These are phyloP conservation scores for Falcunculus frontatus DNA, from an alignment of 2,113 vertebrate genomes.

Conservation along the genomic window DNA sequence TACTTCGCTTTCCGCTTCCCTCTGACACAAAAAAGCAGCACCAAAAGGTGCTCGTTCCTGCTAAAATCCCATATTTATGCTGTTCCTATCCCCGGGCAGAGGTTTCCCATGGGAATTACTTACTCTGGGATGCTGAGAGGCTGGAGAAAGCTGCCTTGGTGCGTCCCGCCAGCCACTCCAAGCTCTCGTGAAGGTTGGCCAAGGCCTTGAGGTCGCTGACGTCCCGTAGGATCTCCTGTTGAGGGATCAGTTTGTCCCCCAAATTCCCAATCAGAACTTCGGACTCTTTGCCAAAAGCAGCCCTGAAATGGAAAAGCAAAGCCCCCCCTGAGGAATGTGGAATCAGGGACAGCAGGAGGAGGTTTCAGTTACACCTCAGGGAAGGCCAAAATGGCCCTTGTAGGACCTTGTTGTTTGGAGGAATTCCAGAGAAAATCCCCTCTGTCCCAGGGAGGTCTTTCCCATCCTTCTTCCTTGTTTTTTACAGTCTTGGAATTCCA, in stretches of 20 bases:
- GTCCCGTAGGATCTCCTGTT: constrained; percentile 91
- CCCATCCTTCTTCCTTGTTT: not conserved
- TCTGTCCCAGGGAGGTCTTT: not conserved
- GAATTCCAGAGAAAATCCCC: not conserved
- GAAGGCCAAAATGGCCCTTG: not conserved
- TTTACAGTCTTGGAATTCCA: not conserved
- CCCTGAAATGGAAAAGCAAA: constrained; percentile 72
- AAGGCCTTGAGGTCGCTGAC: constrained; percentile 96
- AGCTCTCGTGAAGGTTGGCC: constrained; percentile 96
- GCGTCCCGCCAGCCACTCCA: constrained; percentile 92
- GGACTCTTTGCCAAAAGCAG: constrained; percentile 93
- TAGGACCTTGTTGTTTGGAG: fast-evolving
- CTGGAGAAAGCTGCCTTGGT: constrained; percentile 83
- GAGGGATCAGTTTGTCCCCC: constrained; percentile 94
- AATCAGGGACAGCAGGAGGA: no score
- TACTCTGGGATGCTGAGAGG: constrained; percentile 82
- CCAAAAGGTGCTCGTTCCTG: not conserved
- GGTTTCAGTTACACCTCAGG: not conserved
- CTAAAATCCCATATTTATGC: fast-evolving
- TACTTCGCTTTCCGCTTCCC: not conserved
- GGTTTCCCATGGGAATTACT: constrained; percentile 35
- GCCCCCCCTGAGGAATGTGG: not conserved
- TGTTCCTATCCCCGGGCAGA: not conserved
- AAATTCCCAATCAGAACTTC: constrained; percentile 97
- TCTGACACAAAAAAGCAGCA: not conserved